Percentiles rank a stretch among this genome's conserved stretches.
Evolutionary conservation across 2,888 invertebrate genomes (phyloP).

Genomic region (Ennomos erosarius): DNA sequence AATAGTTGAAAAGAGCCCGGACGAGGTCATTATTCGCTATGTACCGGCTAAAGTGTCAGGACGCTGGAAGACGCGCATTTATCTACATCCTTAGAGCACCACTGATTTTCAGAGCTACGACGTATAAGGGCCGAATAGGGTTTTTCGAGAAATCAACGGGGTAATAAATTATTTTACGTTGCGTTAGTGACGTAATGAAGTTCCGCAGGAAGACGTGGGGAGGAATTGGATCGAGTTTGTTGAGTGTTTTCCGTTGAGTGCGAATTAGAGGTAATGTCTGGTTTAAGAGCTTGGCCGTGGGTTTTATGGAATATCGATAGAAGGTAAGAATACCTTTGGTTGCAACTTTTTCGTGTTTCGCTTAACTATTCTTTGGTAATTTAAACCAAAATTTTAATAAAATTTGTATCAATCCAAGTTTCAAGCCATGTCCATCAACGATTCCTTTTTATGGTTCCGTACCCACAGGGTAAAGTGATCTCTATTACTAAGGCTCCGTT

Average conservation of each 20-base stretch:
- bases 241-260: conserved; percentile 38
- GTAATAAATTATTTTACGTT: conserved; percentile 68
- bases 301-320: conserved; percentile 30
- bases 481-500: too few relatives aligned
- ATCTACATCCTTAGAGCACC: conserved; percentile 79
- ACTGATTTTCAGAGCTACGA: conserved; percentile 70
- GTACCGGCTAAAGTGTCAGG: conserved; percentile 77
- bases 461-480: too few relatives aligned
- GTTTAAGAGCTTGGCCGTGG: conserved; percentile 27
- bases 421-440: too few relatives aligned
- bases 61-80: conserved; percentile 74
- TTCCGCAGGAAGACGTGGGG: conserved; percentile 45
- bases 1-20: conserved; percentile 76
- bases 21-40: conserved; percentile 80
- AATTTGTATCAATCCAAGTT: too few relatives aligned
- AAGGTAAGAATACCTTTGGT: conserved; percentile 3
- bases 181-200: conserved; percentile 51
- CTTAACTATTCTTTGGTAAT: too few relatives aligned
- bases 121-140: conserved; percentile 68
- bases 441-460: too few relatives aligned
- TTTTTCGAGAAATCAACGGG: conserved; percentile 71
- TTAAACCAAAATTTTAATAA: too few relatives aligned
- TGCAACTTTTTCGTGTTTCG: neutral
- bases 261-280: conserved; percentile 36
- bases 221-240: conserved; percentile 39